phyloP scores from a whole-genome alignment of 2,888 invertebrate species.

The Ormia ochracea region DNA sequence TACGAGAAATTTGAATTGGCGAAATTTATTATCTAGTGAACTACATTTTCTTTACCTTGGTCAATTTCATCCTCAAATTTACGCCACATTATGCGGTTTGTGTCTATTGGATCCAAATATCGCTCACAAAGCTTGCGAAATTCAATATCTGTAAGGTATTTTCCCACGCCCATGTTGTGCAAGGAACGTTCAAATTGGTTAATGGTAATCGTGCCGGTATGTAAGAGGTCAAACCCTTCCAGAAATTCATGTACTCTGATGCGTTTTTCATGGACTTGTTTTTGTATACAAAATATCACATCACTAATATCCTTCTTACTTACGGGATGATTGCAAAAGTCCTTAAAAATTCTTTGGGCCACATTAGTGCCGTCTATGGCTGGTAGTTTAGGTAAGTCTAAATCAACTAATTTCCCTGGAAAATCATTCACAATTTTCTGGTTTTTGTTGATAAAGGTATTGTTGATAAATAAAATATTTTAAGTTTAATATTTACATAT shows the following conservation, averaged over 20 bases:
- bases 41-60: conserved; percentile 79
- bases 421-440: conserved; percentile 79
- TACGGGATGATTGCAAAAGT: conserved; percentile 67
- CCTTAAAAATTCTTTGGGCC: conserved; percentile 48
- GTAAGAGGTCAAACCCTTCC: conserved; percentile 83
- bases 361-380: conserved; percentile 67
- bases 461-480: neutral
- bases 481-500: neutral
- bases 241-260: conserved; percentile 84
- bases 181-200: conserved; percentile 85
- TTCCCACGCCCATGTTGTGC: conserved; percentile 82
- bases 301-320: conserved; percentile 69
- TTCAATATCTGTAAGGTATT: conserved; percentile 81
- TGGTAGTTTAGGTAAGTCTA: conserved; percentile 83
- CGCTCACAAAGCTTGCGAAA: conserved; percentile 81
- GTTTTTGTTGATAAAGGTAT: too few relatives aligned
- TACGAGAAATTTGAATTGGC: conserved; percentile 8
- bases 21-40: neutral
- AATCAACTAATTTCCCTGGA: conserved; percentile 82
- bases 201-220: conserved; percentile 82
- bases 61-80: conserved; percentile 88
- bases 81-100: conserved; percentile 83
- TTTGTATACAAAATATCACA: conserved; percentile 79
- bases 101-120: conserved; percentile 85
- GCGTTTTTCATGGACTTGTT: conserved; percentile 81